A percentile compares a stretch with the other conserved stretches of the same genome.
Conservation (phyloP, 2,797 vertebrate species). For the Rhabdophis nuchalis region DNA sequence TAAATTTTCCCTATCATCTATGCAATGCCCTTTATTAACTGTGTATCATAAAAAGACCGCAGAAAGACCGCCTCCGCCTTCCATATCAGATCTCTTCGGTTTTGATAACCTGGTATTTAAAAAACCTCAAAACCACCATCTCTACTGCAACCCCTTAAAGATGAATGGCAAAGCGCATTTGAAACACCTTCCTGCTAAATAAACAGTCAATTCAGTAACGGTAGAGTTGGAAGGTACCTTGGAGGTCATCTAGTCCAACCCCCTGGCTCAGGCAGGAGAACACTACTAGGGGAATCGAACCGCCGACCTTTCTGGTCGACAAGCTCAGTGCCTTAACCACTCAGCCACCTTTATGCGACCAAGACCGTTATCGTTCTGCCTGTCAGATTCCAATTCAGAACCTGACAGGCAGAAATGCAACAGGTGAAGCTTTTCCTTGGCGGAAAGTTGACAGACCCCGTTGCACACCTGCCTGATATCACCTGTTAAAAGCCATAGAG, state of each 20-base stretch:
- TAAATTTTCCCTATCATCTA: neutral
- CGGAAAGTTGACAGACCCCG: neutral
- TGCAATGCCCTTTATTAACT: neutral
- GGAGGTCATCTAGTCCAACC: too few species aligned
- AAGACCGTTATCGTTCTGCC: neutral
- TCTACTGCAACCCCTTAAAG: neutral
- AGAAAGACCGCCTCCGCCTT: neutral
- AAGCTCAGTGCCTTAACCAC: too few species aligned
- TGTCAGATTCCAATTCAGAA: neutral
- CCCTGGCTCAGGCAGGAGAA: too few species aligned
- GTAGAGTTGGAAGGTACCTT: too few species aligned
- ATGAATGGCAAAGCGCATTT: neutral
- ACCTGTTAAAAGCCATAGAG: neutral
- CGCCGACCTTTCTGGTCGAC: too few species aligned
- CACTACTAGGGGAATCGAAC: too few species aligned
- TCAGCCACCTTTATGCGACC: neutral
- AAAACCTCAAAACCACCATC: neutral
- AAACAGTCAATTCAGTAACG: neutral
- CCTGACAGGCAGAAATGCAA: neutral
- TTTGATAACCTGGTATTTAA: neutral
- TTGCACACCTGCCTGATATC: neutral
- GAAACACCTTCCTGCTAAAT: neutral
- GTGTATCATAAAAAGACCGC: neutral
- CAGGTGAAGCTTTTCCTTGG: neutral
- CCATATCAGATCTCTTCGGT: neutral